Base-by-base conservation (phyloP, 30 jellyfish, hydroid and myxozoan species). In the Chrysaora quinquecirrha region DNA sequence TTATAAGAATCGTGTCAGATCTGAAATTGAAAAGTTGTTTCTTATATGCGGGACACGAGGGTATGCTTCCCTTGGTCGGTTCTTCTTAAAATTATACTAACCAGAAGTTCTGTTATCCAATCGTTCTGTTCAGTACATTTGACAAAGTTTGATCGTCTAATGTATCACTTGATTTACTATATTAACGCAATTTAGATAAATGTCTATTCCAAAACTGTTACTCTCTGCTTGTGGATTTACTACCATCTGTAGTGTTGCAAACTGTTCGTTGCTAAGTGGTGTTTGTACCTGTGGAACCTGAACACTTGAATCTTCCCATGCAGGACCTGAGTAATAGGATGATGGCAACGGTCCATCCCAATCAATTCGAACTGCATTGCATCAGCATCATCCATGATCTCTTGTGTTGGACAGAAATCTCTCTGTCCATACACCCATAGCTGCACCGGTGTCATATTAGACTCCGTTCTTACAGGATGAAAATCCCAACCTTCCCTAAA, bases 371-470 rank as follows among this genome's bases (percentile, higher is more conserved):
- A 43, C 16, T 43, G 58, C 58, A 43, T 43, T 43, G 58, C 58
- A 43, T 43, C 58, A 43, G 58, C 58, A 43, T 43, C 58, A 43
- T 43, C 16, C 58, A 43, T 43, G 58, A 43, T 43, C 58, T 43
- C 58, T 43, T 43, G 58, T 43, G 58, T 43, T 43, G 58, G 58
- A 43, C 58, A 43, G 58, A 43, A 43, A 43, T 43, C 58, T 43
- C 58, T 43, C 16, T 43, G 58, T 0, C 79, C 79, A 67, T 25
- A 32, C 34, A 67, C 34, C 84, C 84, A 72, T 60, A 72, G 73
- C 73, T 72, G 84, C 29, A 18, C 38, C 22, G 77, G 84, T 14
- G 84, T 33, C 76, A 72, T 72, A 23, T 72, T 72, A 21, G 29
- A 24, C 23, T 43, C 73, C 31, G 34, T 28, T 2, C 84, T 72